phyloP scores from a whole-genome alignment of 2,113 vertebrate species.

The Heliornis fulica region DNA sequence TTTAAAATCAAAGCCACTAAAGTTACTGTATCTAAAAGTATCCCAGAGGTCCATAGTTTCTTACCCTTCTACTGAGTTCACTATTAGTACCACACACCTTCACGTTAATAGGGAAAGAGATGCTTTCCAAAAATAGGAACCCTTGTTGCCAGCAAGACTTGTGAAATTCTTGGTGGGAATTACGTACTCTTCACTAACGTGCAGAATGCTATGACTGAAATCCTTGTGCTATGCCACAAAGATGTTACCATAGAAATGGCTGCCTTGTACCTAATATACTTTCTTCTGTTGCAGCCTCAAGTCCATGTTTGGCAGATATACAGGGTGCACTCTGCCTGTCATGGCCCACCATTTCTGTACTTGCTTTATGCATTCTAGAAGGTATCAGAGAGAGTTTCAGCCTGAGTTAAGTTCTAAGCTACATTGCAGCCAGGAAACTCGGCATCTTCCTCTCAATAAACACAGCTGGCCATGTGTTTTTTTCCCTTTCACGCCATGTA shows the following conservation, averaged over 20 bases:
- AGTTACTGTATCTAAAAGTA: neutral
- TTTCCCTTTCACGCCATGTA: neutral
- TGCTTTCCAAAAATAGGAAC: neutral
- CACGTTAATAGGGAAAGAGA: neutral
- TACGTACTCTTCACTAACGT: neutral
- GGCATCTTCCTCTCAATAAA: neutral
- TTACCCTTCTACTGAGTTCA: neutral
- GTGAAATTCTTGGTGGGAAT: neutral
- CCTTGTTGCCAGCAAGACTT: neutral
- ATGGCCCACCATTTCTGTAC: neutral
- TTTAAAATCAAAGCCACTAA: neutral
- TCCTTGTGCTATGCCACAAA: neutral
- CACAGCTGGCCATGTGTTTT: neutral
- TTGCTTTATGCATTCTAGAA: neutral
- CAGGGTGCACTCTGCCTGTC: neutral
- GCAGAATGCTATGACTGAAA: neutral
- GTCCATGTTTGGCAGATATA: neutral
- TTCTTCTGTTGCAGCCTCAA: neutral
- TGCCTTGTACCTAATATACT: neutral
- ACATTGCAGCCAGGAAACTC: neutral
- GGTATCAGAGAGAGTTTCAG: neutral
- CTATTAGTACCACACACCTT: neutral
- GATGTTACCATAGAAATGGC: neutral
- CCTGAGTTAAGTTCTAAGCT: neutral
- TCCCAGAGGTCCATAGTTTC: neutral